Percentiles rank a stretch among this genome's conserved stretches.
Evolutionary conservation across 2,797 vertebrate genomes (phyloP).

Genomic region (Gila robusta): DNA sequence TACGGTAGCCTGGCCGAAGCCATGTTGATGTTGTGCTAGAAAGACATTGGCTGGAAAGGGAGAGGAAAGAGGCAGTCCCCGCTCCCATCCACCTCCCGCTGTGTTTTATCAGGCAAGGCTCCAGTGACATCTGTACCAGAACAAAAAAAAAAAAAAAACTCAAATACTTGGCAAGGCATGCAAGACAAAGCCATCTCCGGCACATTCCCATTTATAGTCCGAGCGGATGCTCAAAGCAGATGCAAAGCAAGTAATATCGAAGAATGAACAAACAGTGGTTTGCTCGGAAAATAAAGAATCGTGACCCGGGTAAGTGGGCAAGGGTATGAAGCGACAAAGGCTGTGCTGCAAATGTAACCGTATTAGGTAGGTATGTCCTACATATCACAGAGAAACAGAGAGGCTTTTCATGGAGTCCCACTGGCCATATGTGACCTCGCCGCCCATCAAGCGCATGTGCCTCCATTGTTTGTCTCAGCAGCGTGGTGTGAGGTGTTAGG

Average conservation of each 20-base stretch:
- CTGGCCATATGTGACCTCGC: slow-evolving; percentile 44
- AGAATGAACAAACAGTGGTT: not conserved
- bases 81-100: slow-evolving; percentile 25
- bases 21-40: slow-evolving; percentile 59
- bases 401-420: slow-evolving; percentile 58
- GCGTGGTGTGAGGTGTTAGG: slow-evolving; percentile 10
- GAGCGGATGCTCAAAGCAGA: slow-evolving; percentile 24
- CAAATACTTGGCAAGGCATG: slow-evolving; percentile 48
- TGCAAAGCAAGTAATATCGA: not conserved
- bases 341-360: slow-evolving; percentile 30
- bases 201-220: slow-evolving; percentile 48
- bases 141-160: slow-evolving; percentile 10
- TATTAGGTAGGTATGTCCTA: slow-evolving; percentile 42
- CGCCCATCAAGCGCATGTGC: slow-evolving; percentile 37
- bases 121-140: slow-evolving; percentile 55
- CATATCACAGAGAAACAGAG: slow-evolving; percentile 56
- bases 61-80: slow-evolving; percentile 33
- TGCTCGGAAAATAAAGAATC: not conserved
- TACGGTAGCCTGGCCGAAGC: slow-evolving; percentile 56
- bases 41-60: slow-evolving; percentile 32
- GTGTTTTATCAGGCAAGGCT: slow-evolving; percentile 46
- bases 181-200: slow-evolving; percentile 37
- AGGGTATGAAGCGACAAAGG: slow-evolving; percentile 26
- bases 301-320: slow-evolving; percentile 9
- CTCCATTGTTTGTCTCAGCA: slow-evolving; percentile 50